phyloP scores from a whole-genome alignment of 2,797 vertebrate species.

The Gallirallus australis region DNA sequence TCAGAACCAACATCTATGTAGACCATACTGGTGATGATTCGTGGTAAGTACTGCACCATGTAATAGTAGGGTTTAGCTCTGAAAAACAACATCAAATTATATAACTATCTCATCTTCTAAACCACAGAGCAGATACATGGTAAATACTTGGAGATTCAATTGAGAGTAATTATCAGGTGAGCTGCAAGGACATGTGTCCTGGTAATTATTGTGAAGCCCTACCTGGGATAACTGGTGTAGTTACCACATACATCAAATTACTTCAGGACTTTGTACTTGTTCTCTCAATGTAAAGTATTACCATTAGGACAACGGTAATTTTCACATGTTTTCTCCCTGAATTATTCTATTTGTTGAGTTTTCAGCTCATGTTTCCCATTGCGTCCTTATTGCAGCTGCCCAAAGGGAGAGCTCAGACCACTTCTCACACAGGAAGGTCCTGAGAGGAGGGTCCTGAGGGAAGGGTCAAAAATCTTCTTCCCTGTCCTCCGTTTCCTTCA shows the following conservation, averaged over 20 bases:
- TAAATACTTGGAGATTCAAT: not conserved
- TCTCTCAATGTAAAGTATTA: not conserved
- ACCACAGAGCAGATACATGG: not conserved
- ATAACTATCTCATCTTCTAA: not conserved
- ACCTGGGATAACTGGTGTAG: not conserved
- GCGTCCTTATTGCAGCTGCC: not conserved
- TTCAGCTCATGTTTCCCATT: not conserved
- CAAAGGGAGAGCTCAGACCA: not conserved
- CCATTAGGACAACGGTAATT: not conserved
- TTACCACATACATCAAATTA: not conserved
- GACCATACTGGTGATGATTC: not conserved
- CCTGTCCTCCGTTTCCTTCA: not conserved
- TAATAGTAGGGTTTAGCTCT: not conserved
- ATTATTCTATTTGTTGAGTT: not conserved
- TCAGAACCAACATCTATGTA: not conserved
- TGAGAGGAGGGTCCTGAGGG: not conserved
- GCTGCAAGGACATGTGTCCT: not conserved
- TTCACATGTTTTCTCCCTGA: not conserved
- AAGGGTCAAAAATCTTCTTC: not conserved
- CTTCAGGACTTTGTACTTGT: not conserved
- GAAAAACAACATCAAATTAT: not conserved
- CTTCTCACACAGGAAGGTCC: not conserved
- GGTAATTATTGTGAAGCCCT: not conserved
- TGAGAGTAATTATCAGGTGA: constrained; percentile 12
- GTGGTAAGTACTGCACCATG: not conserved